These are phyloP conservation scores for Chaitophorus viminalis DNA, from an alignment of 2,888 invertebrate species.

Conservation along the genomic window DNA sequence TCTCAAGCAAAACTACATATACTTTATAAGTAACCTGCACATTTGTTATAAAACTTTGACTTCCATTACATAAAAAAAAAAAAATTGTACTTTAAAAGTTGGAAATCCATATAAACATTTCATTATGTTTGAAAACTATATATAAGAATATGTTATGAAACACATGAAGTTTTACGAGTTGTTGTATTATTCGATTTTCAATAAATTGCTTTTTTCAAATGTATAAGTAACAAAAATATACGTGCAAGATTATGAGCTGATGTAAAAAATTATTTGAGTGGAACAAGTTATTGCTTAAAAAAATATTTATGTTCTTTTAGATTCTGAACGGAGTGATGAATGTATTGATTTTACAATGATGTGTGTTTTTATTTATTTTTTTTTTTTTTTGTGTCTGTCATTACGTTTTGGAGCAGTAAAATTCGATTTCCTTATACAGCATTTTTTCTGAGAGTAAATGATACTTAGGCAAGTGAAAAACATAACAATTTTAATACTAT, in stretches of 20 bases:
- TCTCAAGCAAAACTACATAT: not conserved
- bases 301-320: no score
- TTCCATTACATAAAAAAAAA: not conserved
- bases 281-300: not conserved
- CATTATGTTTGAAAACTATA: not conserved
- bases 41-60: not conserved
- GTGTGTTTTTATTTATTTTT: no score
- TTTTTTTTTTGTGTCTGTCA: no score
- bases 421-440: no score
- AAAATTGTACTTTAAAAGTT: not conserved
- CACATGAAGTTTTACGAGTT: not conserved
- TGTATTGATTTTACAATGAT: no score
- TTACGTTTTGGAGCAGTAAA: no score
- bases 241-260: not conserved
- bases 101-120: constrained; percentile 2
- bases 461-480: no score
- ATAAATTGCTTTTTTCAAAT: not conserved
- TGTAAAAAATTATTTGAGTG: not conserved
- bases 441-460: no score
- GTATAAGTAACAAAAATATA: not conserved
- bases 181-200: not conserved
- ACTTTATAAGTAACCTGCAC: not conserved
- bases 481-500: no score
- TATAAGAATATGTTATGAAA: not conserved
- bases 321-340: no score